phyloP scores from a whole-genome alignment of 2,888 invertebrate genomes.

The Tortrix viridana region DNA sequence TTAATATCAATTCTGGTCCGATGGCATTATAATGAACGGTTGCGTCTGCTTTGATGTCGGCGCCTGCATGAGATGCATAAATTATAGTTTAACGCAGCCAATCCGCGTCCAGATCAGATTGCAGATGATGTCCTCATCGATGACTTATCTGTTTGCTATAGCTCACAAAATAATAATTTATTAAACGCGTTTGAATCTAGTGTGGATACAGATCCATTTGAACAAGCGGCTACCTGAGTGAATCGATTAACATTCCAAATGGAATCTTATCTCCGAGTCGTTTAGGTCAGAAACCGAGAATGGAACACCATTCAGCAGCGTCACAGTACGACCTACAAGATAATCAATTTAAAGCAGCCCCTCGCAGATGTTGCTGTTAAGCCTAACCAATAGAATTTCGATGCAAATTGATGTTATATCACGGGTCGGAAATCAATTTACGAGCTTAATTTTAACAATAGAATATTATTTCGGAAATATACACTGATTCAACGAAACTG shows the following conservation, averaged over 20 bases:
- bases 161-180: conserved; percentile 29
- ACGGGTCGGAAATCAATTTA: conserved; percentile 37
- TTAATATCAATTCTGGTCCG: conserved; percentile 57
- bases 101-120: conserved; percentile 25
- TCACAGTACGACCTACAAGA: conserved; percentile 34
- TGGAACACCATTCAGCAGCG: conserved; percentile 11
- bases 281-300: conserved; percentile 18
- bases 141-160: conserved; percentile 18
- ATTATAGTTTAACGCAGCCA: conserved; percentile 38
- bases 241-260: conserved; percentile 9
- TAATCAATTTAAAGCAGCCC: conserved; percentile 38
- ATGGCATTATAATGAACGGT: conserved; percentile 63
- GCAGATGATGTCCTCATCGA: conserved; percentile 33
- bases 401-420: conserved; percentile 38
- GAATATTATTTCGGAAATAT: conserved; percentile 29
- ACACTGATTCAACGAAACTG: conserved; percentile 29
- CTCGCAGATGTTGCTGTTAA: conserved; percentile 35
- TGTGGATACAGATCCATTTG: conserved; percentile 25
- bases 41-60: conserved; percentile 56
- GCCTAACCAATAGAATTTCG: conserved; percentile 38
- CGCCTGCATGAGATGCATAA: conserved; percentile 36
- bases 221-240: conserved; percentile 26
- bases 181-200: conserved; percentile 11
- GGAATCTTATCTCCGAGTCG: conserved; percentile 9
- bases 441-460: conserved; percentile 34